Evolutionary conservation across 2,797 vertebrate species (phyloP).

Genomic region (Pterois miles): DNA sequence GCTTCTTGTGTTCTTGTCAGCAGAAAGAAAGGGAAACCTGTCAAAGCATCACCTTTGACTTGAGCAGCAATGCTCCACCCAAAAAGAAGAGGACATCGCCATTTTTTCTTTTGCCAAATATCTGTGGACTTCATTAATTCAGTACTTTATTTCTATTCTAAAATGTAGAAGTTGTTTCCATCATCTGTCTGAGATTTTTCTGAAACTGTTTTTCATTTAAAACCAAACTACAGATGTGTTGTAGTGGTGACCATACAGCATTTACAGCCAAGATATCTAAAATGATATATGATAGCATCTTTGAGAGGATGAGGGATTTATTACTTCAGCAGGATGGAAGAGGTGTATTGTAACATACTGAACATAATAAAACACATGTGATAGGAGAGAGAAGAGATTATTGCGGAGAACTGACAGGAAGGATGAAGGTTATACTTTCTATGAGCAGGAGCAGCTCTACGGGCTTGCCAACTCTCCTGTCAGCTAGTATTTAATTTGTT

Average conservation of each 20-base stretch:
- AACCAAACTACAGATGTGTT: neutral
- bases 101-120: neutral
- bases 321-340: neutral
- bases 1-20: conserved; percentile 30
- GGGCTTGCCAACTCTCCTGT: neutral
- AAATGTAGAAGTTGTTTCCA: neutral
- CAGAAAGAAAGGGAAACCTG: conserved; percentile 4
- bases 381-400: conserved; percentile 3
- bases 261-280: neutral
- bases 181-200: neutral
- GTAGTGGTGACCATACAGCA: neutral
- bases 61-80: neutral
- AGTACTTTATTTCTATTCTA: neutral
- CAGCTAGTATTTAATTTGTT: conserved; percentile 1
- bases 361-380: neutral
- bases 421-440: neutral
- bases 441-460: neutral
- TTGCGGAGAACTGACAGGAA: neutral
- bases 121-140: neutral
- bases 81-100: neutral
- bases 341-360: neutral
- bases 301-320: neutral
- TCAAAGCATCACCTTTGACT: conserved; percentile 27
- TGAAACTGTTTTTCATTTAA: neutral
- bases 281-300: neutral